Conservation (phyloP, 2,113 vertebrate species). For the Cyprinodon variegatus region DNA sequence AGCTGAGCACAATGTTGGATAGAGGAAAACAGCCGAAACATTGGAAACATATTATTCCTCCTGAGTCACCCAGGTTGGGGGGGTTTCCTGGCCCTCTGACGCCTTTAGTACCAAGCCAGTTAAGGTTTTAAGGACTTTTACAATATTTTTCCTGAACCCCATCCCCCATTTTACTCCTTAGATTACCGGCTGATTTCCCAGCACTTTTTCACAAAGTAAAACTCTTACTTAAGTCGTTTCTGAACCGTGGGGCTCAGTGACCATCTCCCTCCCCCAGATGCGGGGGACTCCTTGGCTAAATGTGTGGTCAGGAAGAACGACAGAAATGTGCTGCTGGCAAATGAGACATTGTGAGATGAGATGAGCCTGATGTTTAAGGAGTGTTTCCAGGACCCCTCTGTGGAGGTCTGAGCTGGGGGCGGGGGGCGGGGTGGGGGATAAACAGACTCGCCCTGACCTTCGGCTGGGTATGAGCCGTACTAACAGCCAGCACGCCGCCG, state of each 20-base stretch:
- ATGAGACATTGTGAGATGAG: neutral
- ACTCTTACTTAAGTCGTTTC: neutral
- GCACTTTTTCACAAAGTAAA: neutral
- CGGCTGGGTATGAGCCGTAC: slow-evolving; percentile 28
- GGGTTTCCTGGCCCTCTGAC: neutral
- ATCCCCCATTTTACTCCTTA: neutral
- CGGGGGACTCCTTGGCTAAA: neutral
- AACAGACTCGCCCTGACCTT: slow-evolving; percentile 1
- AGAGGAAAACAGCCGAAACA: neutral
- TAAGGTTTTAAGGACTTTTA: neutral
- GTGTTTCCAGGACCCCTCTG: neutral
- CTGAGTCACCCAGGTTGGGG: neutral
- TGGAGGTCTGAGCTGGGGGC: neutral
- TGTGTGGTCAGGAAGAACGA: neutral
- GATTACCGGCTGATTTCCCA: neutral
- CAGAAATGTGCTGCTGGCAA: neutral
- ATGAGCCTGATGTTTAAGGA: neutral
- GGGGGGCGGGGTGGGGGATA: too few species aligned
- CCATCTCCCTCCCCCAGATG: neutral
- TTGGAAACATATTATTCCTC: neutral
- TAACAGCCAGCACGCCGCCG: slow-evolving; percentile 18
- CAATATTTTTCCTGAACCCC: neutral
- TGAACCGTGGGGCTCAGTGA: neutral
- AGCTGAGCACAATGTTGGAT: too few species aligned
- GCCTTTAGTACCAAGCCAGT: neutral